Percentiles rank a stretch among this genome's conserved stretches.
These are phyloP conservation scores for Trichomycterus rosablanca DNA, from an alignment of 2,113 vertebrate genomes.

Conservation along the genomic window DNA sequence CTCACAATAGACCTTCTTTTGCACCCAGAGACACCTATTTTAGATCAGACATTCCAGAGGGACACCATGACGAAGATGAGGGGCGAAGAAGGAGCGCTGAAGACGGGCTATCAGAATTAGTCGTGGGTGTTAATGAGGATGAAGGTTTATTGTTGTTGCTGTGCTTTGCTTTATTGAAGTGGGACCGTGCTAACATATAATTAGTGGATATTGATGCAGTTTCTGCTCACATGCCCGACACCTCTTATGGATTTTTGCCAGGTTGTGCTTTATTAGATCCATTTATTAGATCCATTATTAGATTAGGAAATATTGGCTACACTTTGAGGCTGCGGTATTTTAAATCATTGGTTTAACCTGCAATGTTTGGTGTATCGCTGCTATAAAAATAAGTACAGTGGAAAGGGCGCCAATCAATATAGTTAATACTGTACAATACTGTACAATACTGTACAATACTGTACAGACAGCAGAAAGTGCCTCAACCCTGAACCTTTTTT, in stretches of 20 bases:
- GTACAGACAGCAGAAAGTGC: too few species aligned
- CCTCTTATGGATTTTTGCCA: slow-evolving; percentile 31
- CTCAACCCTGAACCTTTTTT: too few species aligned
- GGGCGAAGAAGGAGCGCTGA: slow-evolving; percentile 11
- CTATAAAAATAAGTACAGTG: too few species aligned
- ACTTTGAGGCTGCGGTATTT: background rate
- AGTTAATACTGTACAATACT: too few species aligned
- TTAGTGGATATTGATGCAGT: slow-evolving; percentile 43
- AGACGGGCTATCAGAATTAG: slow-evolving; percentile 21
- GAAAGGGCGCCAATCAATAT: too few species aligned
- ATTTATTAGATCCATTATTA: slow-evolving; percentile 24
- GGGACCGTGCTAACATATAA: slow-evolving; percentile 39
- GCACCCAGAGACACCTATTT: slow-evolving; percentile 16
- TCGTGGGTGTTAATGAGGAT: slow-evolving; percentile 37
- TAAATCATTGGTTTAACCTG: too few species aligned
- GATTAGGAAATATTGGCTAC: slow-evolving; percentile 10
- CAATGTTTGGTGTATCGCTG: too few species aligned
- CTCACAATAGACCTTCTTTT: slow-evolving; percentile 10
- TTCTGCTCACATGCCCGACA: slow-evolving; percentile 16
- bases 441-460: too few species aligned
- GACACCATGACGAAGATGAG: slow-evolving; percentile 7
- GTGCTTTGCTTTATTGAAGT: slow-evolving; percentile 38
- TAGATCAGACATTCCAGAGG: slow-evolving; percentile 19
- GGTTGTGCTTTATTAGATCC: slow-evolving; percentile 27
- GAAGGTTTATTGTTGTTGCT: slow-evolving; percentile 35